A percentile compares a stretch with the other conserved stretches of the same genome.
These are phyloP conservation scores for Holcopasites calliopsidis DNA, from an alignment of 1,140 invertebrate species.

Conservation along the genomic window DNA sequence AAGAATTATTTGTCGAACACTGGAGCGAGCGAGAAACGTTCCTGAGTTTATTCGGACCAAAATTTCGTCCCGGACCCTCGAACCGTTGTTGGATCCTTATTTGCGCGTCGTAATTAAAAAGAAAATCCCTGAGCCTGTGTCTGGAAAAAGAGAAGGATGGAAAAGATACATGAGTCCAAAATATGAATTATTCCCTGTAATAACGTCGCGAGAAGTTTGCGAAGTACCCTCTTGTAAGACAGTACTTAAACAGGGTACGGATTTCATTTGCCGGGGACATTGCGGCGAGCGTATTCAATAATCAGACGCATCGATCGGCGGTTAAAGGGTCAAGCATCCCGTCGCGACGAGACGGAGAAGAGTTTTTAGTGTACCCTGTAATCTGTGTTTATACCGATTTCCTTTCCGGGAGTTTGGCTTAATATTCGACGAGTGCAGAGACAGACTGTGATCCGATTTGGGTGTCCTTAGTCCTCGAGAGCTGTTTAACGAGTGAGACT, in stretches of 20 bases:
- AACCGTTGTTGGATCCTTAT: background rate
- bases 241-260: too few relatives aligned
- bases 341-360: constrained; percentile 4
- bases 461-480: constrained; percentile 75
- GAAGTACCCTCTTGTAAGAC: too few relatives aligned
- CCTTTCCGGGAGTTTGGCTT: constrained; percentile 44
- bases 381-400: constrained; percentile 33
- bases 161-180: background rate
- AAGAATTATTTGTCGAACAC: constrained; percentile 36
- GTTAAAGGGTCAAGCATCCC: background rate
- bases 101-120: background rate
- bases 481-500: constrained; percentile 65
- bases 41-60: constrained; percentile 48
- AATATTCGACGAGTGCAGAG: constrained; percentile 68
- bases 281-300: background rate
- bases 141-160: too few relatives aligned
- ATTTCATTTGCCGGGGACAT: too few relatives aligned
- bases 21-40: constrained; percentile 23
- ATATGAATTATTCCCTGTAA: background rate
- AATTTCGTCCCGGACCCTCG: constrained; percentile 33
- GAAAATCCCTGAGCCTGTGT: background rate
- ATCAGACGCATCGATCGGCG: background rate
- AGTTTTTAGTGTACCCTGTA: background rate
- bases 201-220: too few relatives aligned
- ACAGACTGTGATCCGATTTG: constrained; percentile 77